phyloP scores from a whole-genome alignment of 1,140 invertebrate species.

The Formica selysi region DNA sequence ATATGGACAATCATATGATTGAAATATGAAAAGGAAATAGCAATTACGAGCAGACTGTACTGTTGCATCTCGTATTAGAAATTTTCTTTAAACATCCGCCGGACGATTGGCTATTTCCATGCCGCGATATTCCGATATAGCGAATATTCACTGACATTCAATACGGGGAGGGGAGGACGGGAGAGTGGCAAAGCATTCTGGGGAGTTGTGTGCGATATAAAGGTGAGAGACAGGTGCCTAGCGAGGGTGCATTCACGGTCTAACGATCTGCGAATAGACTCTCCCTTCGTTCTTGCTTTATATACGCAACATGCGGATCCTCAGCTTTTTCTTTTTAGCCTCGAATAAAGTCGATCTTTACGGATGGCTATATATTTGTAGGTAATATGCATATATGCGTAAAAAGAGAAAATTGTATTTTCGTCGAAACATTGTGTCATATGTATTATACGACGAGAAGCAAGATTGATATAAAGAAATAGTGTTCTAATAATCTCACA shows the following conservation, averaged over 20 bases:
- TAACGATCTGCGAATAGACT: conserved; percentile 67
- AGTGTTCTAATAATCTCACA: conserved; percentile 4
- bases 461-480: background rate
- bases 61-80: background rate
- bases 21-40: conserved; percentile 9
- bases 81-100: conserved; percentile 20
- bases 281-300: conserved; percentile 53
- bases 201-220: conserved; percentile 44
- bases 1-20: background rate
- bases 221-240: conserved; percentile 74
- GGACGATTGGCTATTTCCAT: background rate
- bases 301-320: conserved; percentile 47
- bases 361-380: background rate
- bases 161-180: conserved; percentile 24
- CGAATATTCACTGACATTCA: conserved; percentile 65
- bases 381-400: background rate
- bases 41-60: conserved; percentile 8
- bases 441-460: background rate
- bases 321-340: conserved; percentile 61
- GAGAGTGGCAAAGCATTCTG: conserved; percentile 43
- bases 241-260: conserved; percentile 77
- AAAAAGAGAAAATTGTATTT: background rate
- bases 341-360: conserved; percentile 46
- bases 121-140: conserved; percentile 7
- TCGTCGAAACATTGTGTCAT: background rate